Conservation (phyloP, 2,888 invertebrate species). For the Notodonta dromedarius region DNA sequence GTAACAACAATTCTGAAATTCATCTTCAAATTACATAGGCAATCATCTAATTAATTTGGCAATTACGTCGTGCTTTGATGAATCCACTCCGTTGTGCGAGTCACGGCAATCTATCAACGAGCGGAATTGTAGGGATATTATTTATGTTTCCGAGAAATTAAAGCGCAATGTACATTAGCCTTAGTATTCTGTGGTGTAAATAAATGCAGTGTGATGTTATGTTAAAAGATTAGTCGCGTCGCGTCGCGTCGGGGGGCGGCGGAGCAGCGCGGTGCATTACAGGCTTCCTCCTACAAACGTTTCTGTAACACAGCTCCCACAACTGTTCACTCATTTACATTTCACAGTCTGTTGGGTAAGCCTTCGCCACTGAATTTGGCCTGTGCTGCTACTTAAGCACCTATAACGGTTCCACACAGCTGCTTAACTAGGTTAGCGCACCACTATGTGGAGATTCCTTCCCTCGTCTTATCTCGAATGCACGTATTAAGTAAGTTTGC, state of each 20-base stretch:
- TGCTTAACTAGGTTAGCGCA: slow-evolving; percentile 25
- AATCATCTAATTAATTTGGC: slow-evolving; percentile 25
- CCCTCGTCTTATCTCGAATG: slow-evolving; percentile 18
- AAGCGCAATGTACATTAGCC: neutral
- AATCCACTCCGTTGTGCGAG: slow-evolving; percentile 20
- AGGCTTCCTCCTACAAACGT: slow-evolving; percentile 50
- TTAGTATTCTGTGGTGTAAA: slow-evolving; percentile 21
- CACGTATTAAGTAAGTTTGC: slow-evolving; percentile 26
- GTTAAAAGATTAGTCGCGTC: slow-evolving; percentile 58
- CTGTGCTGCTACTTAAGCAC: slow-evolving; percentile 30
- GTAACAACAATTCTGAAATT: slow-evolving; percentile 2
- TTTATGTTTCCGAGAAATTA: neutral
- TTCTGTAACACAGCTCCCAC: slow-evolving; percentile 53
- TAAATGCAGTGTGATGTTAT: slow-evolving; percentile 50
- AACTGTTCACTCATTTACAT: slow-evolving; percentile 67
- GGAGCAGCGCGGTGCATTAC: slow-evolving; percentile 22
- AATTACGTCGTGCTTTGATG: slow-evolving; percentile 13
- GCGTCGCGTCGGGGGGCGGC: slow-evolving; percentile 22
- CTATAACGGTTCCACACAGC: slow-evolving; percentile 31
- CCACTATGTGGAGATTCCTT: slow-evolving; percentile 15
- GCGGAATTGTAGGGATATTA: slow-evolving; percentile 22
- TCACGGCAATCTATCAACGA: slow-evolving; percentile 28
- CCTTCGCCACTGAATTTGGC: slow-evolving; percentile 47
- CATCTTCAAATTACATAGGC: neutral
- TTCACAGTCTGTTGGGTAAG: slow-evolving; percentile 56